Base-by-base conservation (phyloP, 1,140 invertebrate species). In the Drosophila sp. region DNA sequence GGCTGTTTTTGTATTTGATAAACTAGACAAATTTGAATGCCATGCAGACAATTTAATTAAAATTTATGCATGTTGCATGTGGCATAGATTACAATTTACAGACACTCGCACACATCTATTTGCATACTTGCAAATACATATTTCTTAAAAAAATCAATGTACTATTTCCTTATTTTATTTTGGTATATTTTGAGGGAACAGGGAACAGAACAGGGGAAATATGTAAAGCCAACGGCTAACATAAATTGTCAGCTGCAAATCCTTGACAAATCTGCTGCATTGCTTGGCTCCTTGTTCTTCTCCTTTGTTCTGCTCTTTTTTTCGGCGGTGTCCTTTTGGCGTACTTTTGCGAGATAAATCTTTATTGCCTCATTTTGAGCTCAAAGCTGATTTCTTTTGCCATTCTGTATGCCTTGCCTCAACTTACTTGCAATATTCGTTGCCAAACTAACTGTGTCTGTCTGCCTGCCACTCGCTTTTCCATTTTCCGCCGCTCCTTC, bases 261-360 rank as follows among this genome's bases (percentile, higher is more conserved):
- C 82, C 82, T 78, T 86, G 82, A 86, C 82, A 86, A 86, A 86
- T 86, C 82, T 87, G 82, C 71, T 78, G 82, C 82, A 87, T 86
- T 84, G 81, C 69, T 59, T 83, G 11, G 2, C 18, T 11, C n/a
- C 34, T 21, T n/a, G 1, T 4, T 32, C 16, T 36, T 8, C 13
- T 18, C 13, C 29, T n/a, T 14, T 9, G 0, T 36, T 25, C 6
- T 14, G 14, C n/a, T 40, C 9, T 7, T 38, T 13, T 58, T 45
- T 66, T 43, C 13, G 67, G 72, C 76, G 59, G 67, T 46, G 59
- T 46, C 21, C 34, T 70, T 63, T 56, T 63, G 56, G 56, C 62
- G 63, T 58, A 81, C 53, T 62, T 56, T 65, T 65, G 58, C 29
- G 18, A 87, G 75, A 86, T 86, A 86, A 82, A 86, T 86, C 82